Conservation (phyloP, 2,888 invertebrate species). For the Tipula vernalis region DNA sequence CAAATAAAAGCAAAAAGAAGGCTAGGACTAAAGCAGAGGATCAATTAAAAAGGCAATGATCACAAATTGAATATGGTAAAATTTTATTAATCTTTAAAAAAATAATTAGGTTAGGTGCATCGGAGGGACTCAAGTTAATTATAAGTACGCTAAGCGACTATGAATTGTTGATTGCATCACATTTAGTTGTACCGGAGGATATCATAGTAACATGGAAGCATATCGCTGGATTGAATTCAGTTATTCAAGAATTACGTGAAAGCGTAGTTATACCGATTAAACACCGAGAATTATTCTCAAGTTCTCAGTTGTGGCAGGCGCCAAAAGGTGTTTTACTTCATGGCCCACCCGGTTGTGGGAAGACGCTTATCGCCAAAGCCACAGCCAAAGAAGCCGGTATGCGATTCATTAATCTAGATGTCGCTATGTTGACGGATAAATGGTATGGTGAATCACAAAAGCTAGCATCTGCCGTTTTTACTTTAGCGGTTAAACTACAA, state of each 20-base stretch:
- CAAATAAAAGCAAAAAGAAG: constrained; percentile 75
- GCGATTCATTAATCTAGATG: constrained; percentile 88
- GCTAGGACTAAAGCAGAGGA: constrained; percentile 72
- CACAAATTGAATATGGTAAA: background rate
- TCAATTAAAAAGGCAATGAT: constrained; percentile 54
- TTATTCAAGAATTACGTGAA: constrained; percentile 82
- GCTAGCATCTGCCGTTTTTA: constrained; percentile 90
- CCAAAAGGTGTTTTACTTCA: constrained; percentile 92
- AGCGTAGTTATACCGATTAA: constrained; percentile 90
- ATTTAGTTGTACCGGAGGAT: constrained; percentile 82
- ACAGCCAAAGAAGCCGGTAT: constrained; percentile 90
- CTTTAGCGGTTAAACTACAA: constrained; percentile 80
- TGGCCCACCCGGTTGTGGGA: constrained; percentile 94
- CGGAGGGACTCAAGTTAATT: constrained; percentile 44
- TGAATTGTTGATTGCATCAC: constrained; percentile 92
- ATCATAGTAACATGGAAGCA: constrained; percentile 59
- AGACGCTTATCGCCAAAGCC: constrained; percentile 93
- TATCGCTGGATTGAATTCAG: constrained; percentile 79
- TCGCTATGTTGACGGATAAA: constrained; percentile 89
- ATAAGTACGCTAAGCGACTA: constrained; percentile 73
- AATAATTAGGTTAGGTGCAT: constrained; percentile 40
- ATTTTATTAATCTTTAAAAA: constrained; percentile 16
- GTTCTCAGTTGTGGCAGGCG: constrained; percentile 77
- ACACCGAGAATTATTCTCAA: constrained; percentile 67
- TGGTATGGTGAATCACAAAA: constrained; percentile 99